A percentile compares a stretch with the other conserved stretches of the same genome.
Conservation (phyloP, 2,888 invertebrate species). For the Emmelina monodactyla region DNA sequence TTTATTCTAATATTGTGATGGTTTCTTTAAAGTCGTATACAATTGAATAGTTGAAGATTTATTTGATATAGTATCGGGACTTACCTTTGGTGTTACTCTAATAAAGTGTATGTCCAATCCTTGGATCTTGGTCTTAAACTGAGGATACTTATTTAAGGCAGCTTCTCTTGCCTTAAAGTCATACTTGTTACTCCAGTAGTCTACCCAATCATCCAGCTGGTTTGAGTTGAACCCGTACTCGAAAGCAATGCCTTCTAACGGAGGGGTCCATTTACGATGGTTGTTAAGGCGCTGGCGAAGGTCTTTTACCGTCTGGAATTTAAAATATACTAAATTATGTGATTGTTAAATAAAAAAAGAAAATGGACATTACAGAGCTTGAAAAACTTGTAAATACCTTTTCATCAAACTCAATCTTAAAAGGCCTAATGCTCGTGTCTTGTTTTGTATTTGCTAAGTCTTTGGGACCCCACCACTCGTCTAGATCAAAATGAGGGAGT, state of each 20-base stretch:
- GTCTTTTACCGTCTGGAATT: constrained; percentile 37
- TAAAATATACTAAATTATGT: constrained; percentile 10
- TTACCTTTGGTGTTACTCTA: constrained; percentile 68
- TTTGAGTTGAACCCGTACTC: constrained; percentile 83
- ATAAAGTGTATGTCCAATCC: constrained; percentile 79
- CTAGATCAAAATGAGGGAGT: constrained; percentile 23
- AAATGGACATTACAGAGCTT: background rate
- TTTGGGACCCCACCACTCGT: constrained; percentile 68
- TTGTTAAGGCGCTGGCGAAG: constrained; percentile 32
- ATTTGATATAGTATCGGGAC: constrained; percentile 8
- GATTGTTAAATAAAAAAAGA: background rate
- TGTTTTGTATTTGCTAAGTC: constrained; percentile 40
- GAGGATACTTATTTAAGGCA: constrained; percentile 75
- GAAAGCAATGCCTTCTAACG: constrained; percentile 76
- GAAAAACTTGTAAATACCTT: constrained; percentile 39
- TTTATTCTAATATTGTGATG: too few species aligned
- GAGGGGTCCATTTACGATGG: constrained; percentile 39
- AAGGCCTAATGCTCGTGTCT: constrained; percentile 63
- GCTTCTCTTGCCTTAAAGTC: constrained; percentile 69
- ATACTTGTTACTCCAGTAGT: constrained; percentile 82
- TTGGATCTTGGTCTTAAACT: constrained; percentile 80
- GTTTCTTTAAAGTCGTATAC: too few species aligned
- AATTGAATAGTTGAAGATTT: constrained; percentile 8
- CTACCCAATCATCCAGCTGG: constrained; percentile 68
- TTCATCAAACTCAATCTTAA: constrained; percentile 65